phyloP scores from a whole-genome alignment of 2,113 vertebrate species.

The Sylvilagus bachmani region DNA sequence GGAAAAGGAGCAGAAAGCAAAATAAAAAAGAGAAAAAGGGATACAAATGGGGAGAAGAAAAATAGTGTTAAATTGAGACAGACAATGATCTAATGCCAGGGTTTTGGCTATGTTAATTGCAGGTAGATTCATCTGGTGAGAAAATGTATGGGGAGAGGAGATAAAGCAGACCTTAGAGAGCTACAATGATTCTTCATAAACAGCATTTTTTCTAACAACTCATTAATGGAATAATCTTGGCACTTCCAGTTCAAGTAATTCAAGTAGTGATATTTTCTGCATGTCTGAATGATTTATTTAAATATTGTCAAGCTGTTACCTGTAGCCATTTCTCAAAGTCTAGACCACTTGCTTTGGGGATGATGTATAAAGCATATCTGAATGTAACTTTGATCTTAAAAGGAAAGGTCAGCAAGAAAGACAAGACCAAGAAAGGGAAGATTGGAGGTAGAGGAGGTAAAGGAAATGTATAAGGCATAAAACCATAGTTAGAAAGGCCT shows the following conservation, averaged over 20 bases:
- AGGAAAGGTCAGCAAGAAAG: background rate
- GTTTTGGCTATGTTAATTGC: background rate
- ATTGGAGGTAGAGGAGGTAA: background rate
- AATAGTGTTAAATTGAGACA: background rate
- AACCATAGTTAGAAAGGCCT: background rate
- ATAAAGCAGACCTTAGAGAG: background rate
- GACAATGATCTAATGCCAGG: background rate
- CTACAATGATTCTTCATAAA: slow-evolving; percentile 2
- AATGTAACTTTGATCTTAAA: background rate
- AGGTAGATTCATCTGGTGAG: background rate
- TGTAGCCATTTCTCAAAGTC: background rate
- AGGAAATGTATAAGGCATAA: background rate
- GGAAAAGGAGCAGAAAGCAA: background rate
- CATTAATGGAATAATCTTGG: slow-evolving; percentile 14
- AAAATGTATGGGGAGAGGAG: background rate
- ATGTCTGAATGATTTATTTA: background rate
- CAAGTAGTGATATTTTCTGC: background rate
- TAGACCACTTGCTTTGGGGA: background rate
- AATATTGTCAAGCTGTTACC: background rate
- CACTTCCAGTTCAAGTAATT: background rate
- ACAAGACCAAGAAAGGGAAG: background rate
- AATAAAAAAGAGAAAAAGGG: background rate
- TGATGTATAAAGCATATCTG: background rate
- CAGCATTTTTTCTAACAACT: slow-evolving; percentile 14
- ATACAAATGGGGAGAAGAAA: background rate